Evolutionary conservation across 2,888 invertebrate genomes (phyloP).

Genomic region (Pandemis corylana): DNA sequence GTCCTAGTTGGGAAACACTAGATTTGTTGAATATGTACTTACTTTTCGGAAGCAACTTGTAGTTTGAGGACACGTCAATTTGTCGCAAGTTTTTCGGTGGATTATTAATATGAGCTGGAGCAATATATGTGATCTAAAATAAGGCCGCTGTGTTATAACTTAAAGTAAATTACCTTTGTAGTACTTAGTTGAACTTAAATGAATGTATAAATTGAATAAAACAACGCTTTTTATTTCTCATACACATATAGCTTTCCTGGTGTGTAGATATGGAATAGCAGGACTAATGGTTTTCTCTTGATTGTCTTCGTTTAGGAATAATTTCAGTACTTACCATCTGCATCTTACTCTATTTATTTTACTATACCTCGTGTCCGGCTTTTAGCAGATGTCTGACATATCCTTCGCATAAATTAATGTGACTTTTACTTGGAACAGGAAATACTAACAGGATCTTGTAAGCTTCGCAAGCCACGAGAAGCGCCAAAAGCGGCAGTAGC

Average conservation of each 20-base stretch:
- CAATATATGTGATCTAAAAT: slow-evolving; percentile 59
- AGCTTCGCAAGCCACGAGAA: slow-evolving; percentile 45
- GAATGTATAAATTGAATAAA: too few relatives aligned
- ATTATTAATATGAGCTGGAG: slow-evolving; percentile 51
- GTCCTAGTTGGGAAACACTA: slow-evolving; percentile 9
- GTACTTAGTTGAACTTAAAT: too few relatives aligned
- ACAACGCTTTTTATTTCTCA: too few relatives aligned
- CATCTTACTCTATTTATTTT: too few relatives aligned
- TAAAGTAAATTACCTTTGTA: too few relatives aligned
- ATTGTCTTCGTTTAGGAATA: too few relatives aligned
- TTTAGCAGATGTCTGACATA: slow-evolving; percentile 54
- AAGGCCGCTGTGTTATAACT: too few relatives aligned
- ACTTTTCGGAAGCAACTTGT: slow-evolving; percentile 48
- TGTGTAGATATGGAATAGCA: too few relatives aligned
- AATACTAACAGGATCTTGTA: slow-evolving; percentile 58
- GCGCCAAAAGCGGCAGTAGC: neutral
- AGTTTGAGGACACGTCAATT: slow-evolving; percentile 57
- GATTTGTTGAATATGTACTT: neutral
- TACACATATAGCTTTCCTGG: too few relatives aligned
- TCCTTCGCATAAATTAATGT: slow-evolving; percentile 58
- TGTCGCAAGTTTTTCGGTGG: slow-evolving; percentile 52
- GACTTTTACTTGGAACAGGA: slow-evolving; percentile 57
- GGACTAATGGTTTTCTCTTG: too few relatives aligned
- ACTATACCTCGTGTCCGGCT: slow-evolving; percentile 60
- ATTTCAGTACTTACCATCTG: too few relatives aligned